Evolutionary conservation across 2,113 vertebrate species (phyloP), one percentile per base, ranked within the genome.

Genomic region (Bubo blakistoni): DNA sequence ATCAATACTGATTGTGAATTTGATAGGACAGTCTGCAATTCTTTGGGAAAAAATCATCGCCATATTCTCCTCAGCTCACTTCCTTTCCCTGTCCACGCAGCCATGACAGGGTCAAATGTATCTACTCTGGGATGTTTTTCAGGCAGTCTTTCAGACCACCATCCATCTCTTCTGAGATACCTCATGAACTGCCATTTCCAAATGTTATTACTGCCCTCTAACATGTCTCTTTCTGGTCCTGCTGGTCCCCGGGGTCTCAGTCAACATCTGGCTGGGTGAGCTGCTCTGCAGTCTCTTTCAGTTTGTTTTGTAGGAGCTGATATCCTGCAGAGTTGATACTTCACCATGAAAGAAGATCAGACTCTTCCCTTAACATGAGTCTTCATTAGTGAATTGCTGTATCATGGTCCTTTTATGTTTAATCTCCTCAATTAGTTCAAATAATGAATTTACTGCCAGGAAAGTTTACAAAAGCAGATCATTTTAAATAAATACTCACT

Each of bases 361-460:
- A 32, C 52, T 88, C 77, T 84, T 79, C 25, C 55, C 30, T 16
- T 76, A 79, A 46, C 20, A 26, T 4, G 58, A 65, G 58, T 59
- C 58, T 80, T 89, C 73, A 58, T 89, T 89, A 95, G 59, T 66
- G 62, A 91, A 82, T 78, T 54, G 42, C 55, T 90, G n/a, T 74
- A 94, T 77, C 77, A n/a, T 1, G 1, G 65, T 36, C 27, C 81
- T 97, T 92, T 90, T 91, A 84, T 19, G 76, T 88, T 95, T 94
- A 86, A 88, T 90, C 83, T 84, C 42, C 76, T 76, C 83, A 90
- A 52, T 93, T 93, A 86, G 22, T 65, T 82, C 70, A 73, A 91
- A 79, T 87, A 96, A 92, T 89, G 49, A 94, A 91, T 91, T 95
- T 85, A 94, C 83, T 95, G 81, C 81, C 74, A 81, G 67, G 26